Evolutionary conservation across 1,140 invertebrate species (phyloP).

Genomic region (Frieseomelitta varia): DNA sequence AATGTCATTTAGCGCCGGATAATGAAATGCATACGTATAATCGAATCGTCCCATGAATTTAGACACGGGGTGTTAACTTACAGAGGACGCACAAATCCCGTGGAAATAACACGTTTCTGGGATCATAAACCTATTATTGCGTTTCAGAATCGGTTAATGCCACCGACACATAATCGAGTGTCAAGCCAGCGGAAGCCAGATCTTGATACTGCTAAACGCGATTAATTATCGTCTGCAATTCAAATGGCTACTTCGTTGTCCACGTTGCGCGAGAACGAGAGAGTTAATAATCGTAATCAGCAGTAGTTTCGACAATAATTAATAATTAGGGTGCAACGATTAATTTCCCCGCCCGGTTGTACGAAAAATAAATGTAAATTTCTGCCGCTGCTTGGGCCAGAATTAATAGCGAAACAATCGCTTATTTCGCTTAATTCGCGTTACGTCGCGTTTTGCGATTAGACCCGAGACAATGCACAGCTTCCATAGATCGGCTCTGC

Average conservation of each 20-base stretch:
- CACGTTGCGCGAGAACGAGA: not conserved
- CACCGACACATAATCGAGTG: not conserved
- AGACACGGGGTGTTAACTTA: no score
- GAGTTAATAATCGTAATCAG: not conserved
- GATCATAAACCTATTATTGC: not conserved
- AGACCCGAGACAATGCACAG: not conserved
- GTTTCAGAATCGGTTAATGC: slow-evolving; percentile 1
- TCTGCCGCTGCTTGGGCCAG: not conserved
- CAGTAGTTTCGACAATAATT: not conserved
- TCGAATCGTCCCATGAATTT: not conserved
- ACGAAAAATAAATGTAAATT: not conserved
- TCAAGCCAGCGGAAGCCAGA: not conserved
- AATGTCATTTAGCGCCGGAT: not conserved
- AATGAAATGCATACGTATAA: not conserved
- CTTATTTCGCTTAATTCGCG: no score
- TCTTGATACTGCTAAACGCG: not conserved
- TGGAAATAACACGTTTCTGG: not conserved
- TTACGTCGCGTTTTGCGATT: no score
- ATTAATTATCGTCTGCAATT: not conserved
- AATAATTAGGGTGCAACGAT: no score
- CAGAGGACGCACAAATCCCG: not conserved
- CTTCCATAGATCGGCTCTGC: not conserved
- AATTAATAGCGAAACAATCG: not conserved
- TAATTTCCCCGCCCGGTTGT: no score
- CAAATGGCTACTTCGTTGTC: no score